Evolutionary conservation across 2,113 vertebrate species (phyloP).

Genomic region (Mola mola): DNA sequence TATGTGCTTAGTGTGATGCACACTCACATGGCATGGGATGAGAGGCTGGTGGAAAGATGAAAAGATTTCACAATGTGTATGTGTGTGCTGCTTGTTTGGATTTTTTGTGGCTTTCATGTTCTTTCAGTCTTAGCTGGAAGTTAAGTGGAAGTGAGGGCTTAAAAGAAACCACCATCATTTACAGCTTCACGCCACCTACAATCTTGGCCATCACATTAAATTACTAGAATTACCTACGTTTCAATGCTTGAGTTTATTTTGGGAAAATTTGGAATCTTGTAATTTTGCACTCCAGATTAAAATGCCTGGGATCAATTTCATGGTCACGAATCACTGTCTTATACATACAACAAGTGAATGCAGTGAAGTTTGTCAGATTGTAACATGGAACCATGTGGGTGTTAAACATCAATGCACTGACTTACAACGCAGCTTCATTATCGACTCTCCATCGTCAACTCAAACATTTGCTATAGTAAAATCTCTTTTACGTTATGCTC

Average conservation of each 20-base stretch:
- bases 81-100: slow-evolving; percentile 1
- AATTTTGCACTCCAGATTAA: slow-evolving; percentile 5
- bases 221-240: slow-evolving; percentile 12
- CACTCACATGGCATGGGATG: slow-evolving; percentile 12
- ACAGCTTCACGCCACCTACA: slow-evolving; percentile 30
- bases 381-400: slow-evolving; percentile 16
- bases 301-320: slow-evolving; percentile 23
- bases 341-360: slow-evolving; percentile 23
- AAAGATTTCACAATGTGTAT: slow-evolving; percentile 38
- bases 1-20: slow-evolving; percentile 25
- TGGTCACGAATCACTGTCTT: slow-evolving; percentile 20
- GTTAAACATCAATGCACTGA: not conserved
- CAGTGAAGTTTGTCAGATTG: not conserved
- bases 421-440: not conserved
- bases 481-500: no score
- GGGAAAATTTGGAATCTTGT: no score
- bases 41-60: slow-evolving; percentile 34
- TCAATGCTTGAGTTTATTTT: slow-evolving; percentile 3
- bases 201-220: slow-evolving; percentile 6
- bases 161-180: slow-evolving; percentile 52
- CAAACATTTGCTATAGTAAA: no score
- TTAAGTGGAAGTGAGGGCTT: slow-evolving; percentile 57
- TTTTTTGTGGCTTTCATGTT: slow-evolving; percentile 59
- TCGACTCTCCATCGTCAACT: not conserved
- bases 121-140: slow-evolving; percentile 54